Evolutionary conservation across 2,113 vertebrate genomes (phyloP).

Genomic region (Gavialis gangeticus): DNA sequence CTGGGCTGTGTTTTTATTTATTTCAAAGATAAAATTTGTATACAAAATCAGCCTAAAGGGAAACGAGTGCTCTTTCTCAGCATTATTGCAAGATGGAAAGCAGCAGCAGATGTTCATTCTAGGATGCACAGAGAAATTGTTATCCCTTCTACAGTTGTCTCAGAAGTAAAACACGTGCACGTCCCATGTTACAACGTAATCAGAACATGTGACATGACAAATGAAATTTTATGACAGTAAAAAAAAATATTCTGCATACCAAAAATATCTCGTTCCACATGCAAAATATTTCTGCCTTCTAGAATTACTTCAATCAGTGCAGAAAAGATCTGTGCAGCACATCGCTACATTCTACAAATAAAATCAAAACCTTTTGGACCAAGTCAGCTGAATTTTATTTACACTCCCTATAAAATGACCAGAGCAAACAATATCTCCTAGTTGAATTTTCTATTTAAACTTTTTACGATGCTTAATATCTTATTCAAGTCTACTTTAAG

Average conservation of each 20-base stretch:
- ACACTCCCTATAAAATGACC: not conserved
- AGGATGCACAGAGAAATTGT: not conserved
- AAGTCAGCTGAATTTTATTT: not conserved
- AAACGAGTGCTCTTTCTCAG: slow-evolving; percentile 1
- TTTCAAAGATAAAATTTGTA: not conserved
- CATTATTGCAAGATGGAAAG: slow-evolving; percentile 9
- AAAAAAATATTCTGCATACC: slow-evolving; percentile 10
- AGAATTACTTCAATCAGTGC: not conserved
- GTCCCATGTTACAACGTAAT: not conserved
- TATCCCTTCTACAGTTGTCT: slow-evolving; percentile 55
- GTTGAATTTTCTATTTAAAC: not conserved
- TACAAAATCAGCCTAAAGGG: not conserved
- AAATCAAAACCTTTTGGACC: not conserved
- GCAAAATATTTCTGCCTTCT: not conserved
- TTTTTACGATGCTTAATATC: not conserved
- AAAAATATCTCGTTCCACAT: not conserved
- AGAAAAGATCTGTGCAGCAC: not conserved
- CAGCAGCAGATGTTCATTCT: slow-evolving; percentile 19
- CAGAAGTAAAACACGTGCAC: not conserved
- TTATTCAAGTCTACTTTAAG: not conserved
- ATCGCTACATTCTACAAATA: not conserved
- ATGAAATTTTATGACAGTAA: not conserved
- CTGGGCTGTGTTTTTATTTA: not conserved
- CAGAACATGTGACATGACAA: slow-evolving; percentile 21
- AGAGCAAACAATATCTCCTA: not conserved